Conservation (phyloP, 2,797 vertebrate species). For the Coilia nasus region DNA sequence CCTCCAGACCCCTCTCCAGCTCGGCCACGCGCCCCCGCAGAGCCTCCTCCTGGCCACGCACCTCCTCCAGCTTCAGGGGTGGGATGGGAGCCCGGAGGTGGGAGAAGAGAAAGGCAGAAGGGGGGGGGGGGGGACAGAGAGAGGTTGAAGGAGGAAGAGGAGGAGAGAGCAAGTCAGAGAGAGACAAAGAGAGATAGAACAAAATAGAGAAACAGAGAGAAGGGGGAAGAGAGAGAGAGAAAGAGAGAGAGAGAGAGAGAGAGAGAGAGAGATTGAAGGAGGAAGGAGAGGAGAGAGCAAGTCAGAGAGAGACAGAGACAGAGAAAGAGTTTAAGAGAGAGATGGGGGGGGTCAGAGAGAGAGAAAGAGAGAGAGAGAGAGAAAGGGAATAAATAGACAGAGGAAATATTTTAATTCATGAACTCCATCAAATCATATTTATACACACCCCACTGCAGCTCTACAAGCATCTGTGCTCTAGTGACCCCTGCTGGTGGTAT, state of each 20-base stretch:
- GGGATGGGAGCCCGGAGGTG: no score
- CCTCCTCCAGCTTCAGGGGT: conserved; percentile 69
- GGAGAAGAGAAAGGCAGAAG: no score
- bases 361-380: background rate
- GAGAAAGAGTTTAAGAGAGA: background rate
- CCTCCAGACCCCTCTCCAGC: conserved; percentile 82
- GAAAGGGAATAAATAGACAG: background rate
- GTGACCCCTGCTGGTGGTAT: conserved; percentile 49
- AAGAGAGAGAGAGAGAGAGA: background rate
- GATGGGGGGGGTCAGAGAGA: background rate
- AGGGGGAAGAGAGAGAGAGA: background rate
- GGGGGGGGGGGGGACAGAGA: no score
- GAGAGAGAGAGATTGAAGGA: background rate
- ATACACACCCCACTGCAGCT: background rate
- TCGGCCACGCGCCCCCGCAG: conserved; percentile 76
- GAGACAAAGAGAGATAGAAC: background rate
- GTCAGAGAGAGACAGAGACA: background rate
- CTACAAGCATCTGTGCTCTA: conserved; percentile 2
- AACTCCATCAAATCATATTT: background rate
- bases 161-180: no score
- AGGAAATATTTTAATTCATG: background rate
- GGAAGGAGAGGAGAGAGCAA: background rate
- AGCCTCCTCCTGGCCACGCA: conserved; percentile 73
- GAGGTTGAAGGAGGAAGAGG: no score
- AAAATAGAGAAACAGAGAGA: background rate